phyloP scores from a whole-genome alignment of 2,113 vertebrate genomes.

The Pseudorasbora parva region DNA sequence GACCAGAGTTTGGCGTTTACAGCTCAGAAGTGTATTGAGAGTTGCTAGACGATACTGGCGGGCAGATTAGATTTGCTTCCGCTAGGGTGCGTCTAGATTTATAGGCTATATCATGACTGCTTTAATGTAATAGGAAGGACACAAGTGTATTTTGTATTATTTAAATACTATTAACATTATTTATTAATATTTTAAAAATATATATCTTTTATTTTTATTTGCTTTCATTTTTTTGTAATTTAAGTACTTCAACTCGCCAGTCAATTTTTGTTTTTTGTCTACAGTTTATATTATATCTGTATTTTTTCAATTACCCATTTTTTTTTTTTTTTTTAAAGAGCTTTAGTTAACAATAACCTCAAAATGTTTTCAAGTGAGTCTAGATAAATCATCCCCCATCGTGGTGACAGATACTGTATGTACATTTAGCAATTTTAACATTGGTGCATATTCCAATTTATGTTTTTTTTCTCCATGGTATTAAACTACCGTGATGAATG shows the following conservation, averaged over 20 bases:
- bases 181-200: not conserved
- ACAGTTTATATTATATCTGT: not conserved
- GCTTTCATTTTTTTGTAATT: not conserved
- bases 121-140: not conserved
- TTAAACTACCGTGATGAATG: slow-evolving; percentile 3
- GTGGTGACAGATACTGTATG: not conserved
- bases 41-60: too few species aligned
- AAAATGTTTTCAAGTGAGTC: not conserved
- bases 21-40: too few species aligned
- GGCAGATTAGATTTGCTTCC: too few species aligned
- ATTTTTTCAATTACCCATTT: not conserved
- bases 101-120: not conserved
- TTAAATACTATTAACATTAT: not conserved
- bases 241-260: not conserved
- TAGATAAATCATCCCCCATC: slow-evolving; percentile 2
- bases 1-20: too few species aligned
- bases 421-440: not conserved
- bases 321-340: not conserved
- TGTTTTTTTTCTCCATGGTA: slow-evolving; percentile 5
- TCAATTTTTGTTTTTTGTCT: not conserved
- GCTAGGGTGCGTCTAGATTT: too few species aligned
- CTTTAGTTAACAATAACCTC: not conserved
- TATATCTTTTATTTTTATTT: not conserved
- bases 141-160: not conserved
- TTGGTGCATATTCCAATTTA: not conserved